phyloP scores from a whole-genome alignment of 2,888 invertebrate species.

The Norana najaformis region DNA sequence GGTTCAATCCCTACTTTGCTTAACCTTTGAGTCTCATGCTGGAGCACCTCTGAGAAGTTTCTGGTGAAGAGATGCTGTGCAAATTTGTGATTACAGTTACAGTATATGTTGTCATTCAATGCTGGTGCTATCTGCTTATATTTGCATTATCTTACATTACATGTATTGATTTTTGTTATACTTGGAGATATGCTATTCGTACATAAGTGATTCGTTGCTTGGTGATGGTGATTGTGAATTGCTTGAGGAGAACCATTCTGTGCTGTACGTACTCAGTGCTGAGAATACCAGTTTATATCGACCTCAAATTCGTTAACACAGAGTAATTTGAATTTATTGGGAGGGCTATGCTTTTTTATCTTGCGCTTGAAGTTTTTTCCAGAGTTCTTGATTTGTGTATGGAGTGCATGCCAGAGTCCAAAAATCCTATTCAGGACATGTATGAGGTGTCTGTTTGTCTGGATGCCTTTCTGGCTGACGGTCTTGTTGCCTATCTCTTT shows the following conservation, averaged over 20 bases:
- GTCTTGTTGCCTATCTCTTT: too few species aligned
- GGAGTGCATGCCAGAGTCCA: background rate
- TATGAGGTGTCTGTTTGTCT: background rate
- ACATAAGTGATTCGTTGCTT: background rate
- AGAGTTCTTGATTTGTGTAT: background rate
- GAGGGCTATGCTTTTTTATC: background rate
- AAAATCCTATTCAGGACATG: background rate
- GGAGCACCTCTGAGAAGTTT: too few species aligned
- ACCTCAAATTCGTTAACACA: background rate
- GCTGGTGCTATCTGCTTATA: background rate
- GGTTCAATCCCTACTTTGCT: background rate
- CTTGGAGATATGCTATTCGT: background rate
- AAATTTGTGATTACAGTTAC: background rate
- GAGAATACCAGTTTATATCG: background rate
- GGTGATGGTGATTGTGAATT: background rate
- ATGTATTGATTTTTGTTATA: background rate
- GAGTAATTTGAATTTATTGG: background rate
- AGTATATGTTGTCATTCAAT: background rate
- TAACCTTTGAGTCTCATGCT: background rate
- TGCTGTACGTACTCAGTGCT: background rate
- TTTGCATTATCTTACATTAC: background rate
- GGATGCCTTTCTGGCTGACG: too few species aligned
- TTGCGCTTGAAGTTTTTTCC: background rate
- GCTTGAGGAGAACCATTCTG: background rate
- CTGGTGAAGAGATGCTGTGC: background rate